Evolutionary conservation across 2,888 invertebrate species (phyloP).

Genomic region (Torymus auratus): DNA sequence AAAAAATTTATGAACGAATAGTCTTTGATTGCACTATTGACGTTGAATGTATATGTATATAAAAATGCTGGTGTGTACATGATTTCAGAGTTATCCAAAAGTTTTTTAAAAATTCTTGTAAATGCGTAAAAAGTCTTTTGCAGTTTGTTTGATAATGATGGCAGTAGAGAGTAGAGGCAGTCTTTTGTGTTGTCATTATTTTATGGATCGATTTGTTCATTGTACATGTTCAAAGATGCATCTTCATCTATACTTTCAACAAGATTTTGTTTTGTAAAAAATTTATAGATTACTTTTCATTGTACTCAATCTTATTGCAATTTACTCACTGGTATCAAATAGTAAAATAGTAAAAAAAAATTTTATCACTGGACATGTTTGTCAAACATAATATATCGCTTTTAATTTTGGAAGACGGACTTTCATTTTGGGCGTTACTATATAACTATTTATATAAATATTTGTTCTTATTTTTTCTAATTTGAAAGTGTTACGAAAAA

Average conservation of each 20-base stretch:
- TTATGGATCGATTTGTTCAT: constrained; percentile 32
- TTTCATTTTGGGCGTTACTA: constrained; percentile 38
- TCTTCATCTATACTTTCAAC: not conserved
- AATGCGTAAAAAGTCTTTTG: not conserved
- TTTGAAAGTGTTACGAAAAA: not conserved
- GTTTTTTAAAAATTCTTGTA: constrained; percentile 21
- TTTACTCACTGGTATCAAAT: too few relatives aligned
- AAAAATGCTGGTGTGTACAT: constrained; percentile 23
- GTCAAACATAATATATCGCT: constrained; percentile 41
- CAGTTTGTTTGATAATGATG: not conserved
- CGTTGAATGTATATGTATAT: constrained; percentile 24
- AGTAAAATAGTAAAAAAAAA: constrained; percentile 8
- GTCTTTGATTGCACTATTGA: constrained; percentile 15
- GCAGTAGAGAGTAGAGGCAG: constrained; percentile 41
- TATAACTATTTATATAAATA: constrained; percentile 8
- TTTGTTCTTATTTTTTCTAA: not conserved
- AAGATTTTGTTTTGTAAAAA: not conserved
- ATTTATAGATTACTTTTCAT: constrained; percentile 5
- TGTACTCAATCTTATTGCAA: constrained; percentile 4
- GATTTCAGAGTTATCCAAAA: constrained; percentile 19
- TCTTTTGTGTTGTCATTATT: constrained; percentile 43
- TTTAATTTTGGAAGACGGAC: constrained; percentile 57
- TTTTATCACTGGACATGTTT: constrained; percentile 52
- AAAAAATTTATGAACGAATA: not conserved
- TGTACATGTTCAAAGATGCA: constrained; percentile 27